Evolutionary conservation across 35 echinoderm and acorn worm species (phyloP), one percentile per base, ranked within the genome.

Genomic region (Patiria miniata): DNA sequence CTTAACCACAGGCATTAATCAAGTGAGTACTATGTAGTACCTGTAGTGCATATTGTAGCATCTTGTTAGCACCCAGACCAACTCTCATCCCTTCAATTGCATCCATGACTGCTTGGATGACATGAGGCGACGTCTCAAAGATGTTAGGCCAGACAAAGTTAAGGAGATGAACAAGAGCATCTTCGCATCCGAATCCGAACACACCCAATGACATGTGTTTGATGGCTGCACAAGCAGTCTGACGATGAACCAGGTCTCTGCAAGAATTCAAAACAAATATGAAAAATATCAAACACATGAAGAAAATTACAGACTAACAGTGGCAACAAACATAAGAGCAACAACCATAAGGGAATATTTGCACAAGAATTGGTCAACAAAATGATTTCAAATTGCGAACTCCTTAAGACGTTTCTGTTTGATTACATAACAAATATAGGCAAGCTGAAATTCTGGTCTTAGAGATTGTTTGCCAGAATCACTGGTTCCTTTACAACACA

Each of bases 121-220:
- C 95, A 34, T 98, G 95, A 73, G 95, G 95, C n/a, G 95, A 98
- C 17, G 95, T 98, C 92, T 98, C 95, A 94, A 98, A 98, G 50
- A 98, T 91, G 79, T 98, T 98, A 5, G 95, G 95, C 95, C 95
- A 98, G 32, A 98, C 95, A 56, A 88, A 98, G 92, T 98, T 98
- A 0, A 98, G 76, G 15, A 98, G 89, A 87, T 98, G 95, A 28
- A 98, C 81, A 36, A 98, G 86, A 19, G 95, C 93, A n/a, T 98
- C 95, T 50, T 94, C 89, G 77, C 93, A 95, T 29, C 93, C 89
- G 54, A 95, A 95, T 10, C 95, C 95, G 89, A 91, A 98, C 36
- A 98, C 95, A 34, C 95, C 95, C n/a, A 98, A 89, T 1, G 95
- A 82, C 92, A 98, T 98, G 81, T 98, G 95, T 18, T 98, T 98